Evolutionary conservation across 1,140 invertebrate species (phyloP).

Genomic region (Neodiprion lecontei): DNA sequence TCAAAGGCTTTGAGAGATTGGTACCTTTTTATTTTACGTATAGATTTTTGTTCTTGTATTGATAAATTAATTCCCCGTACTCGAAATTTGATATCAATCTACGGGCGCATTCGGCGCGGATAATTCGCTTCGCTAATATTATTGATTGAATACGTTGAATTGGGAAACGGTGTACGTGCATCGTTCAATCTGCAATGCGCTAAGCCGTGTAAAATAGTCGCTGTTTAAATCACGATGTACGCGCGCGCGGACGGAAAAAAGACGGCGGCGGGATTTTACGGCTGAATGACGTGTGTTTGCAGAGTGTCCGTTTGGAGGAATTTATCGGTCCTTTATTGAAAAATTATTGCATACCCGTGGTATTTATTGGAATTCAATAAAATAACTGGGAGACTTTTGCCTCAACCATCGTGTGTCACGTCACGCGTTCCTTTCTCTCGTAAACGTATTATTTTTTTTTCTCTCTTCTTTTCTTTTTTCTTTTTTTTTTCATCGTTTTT

Average conservation of each 20-base stretch:
- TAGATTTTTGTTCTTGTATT: background rate
- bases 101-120: background rate
- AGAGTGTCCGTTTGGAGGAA: conserved; percentile 27
- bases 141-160: background rate
- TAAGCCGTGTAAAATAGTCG: too few relatives aligned
- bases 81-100: background rate
- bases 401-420: too few relatives aligned
- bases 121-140: background rate
- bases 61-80: background rate
- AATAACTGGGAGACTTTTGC: conserved; percentile 13
- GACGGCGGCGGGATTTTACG: too few relatives aligned
- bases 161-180: too few relatives aligned
- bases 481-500: too few relatives aligned
- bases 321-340: conserved; percentile 27
- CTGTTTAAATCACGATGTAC: too few relatives aligned
- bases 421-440: too few relatives aligned
- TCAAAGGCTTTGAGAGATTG: background rate
- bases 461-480: too few relatives aligned
- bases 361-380: conserved; percentile 38
- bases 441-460: too few relatives aligned
- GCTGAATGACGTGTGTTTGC: conserved; percentile 19
- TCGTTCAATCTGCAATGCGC: too few relatives aligned
- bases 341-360: conserved; percentile 28
- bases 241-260: too few relatives aligned
- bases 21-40: too few relatives aligned